Conservation (phyloP, 1,140 invertebrate species). For the Drosophila bifasciata region DNA sequence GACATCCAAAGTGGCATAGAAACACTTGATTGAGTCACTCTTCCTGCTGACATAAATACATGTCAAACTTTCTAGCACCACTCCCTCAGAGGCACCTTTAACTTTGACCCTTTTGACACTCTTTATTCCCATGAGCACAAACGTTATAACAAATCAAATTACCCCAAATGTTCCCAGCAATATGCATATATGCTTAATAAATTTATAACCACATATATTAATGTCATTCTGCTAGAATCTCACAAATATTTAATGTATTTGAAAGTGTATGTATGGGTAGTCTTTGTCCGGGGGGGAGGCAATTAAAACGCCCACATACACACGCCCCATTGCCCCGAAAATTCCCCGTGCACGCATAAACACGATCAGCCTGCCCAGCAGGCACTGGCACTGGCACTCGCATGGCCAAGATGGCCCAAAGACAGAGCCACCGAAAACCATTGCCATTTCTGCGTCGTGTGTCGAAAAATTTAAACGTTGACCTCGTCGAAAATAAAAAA, state of each 20-base stretch:
- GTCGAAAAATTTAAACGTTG: conserved; percentile 71
- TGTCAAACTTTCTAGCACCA: too few relatives aligned
- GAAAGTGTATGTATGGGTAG: conserved; percentile 13
- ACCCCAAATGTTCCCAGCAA: not conserved
- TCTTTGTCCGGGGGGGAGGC: conserved; percentile 34
- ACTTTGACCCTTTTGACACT: too few relatives aligned
- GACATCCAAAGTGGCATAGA: too few relatives aligned
- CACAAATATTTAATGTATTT: conserved; percentile 62
- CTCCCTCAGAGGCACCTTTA: too few relatives aligned
- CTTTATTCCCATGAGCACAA: not conserved
- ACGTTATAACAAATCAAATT: conserved; percentile 10
- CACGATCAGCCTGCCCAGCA: conserved; percentile 50
- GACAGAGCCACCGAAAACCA: conserved; percentile 12
- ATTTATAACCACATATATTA: conserved; percentile 61
- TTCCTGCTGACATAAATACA: not conserved
- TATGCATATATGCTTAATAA: conserved; percentile 47
- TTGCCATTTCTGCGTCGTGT: conserved; percentile 46
- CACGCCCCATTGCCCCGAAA: conserved; percentile 30
- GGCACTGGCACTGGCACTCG: not conserved
- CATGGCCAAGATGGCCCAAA: conserved; percentile 41
- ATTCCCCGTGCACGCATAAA: conserved; percentile 28
- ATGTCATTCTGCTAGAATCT: conserved; percentile 58
- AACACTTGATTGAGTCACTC: too few relatives aligned
- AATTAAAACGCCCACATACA: conserved; percentile 71
- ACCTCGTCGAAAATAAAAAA: conserved; percentile 61